phyloP scores from a whole-genome alignment of 1,140 invertebrate species.

The Brachionus manjavacas region DNA sequence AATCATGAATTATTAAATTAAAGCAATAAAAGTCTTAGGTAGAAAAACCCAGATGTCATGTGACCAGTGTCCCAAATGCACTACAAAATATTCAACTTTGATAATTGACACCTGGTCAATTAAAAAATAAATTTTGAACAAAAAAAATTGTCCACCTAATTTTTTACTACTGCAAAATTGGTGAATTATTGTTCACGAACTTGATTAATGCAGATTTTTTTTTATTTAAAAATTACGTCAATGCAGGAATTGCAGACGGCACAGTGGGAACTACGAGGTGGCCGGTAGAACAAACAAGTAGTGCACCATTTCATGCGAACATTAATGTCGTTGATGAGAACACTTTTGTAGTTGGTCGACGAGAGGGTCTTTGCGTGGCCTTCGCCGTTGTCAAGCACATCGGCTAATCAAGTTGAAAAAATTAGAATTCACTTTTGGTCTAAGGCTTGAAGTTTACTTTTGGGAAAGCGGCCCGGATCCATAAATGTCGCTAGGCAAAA shows the following conservation, averaged over 20 bases:
- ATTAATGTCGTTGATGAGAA: constrained; percentile 20
- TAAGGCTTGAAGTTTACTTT: neutral
- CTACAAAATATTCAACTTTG: too few species aligned
- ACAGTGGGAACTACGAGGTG: constrained; percentile 95
- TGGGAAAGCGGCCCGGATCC: constrained; percentile 39
- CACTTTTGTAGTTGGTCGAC: constrained; percentile 26
- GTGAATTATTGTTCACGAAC: too few species aligned
- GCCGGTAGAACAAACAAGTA: constrained; percentile 97
- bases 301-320: constrained; percentile 45
- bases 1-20: too few species aligned
- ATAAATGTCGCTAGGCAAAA: constrained; percentile 6
- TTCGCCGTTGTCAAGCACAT: neutral
- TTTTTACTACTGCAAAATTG: too few species aligned
- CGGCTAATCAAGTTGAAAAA: neutral
- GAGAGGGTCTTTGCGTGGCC: neutral
- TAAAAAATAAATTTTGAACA: too few species aligned
- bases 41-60: too few species aligned
- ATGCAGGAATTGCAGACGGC: constrained; percentile 98
- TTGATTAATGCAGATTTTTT: neutral
- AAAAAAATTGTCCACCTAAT: too few species aligned
- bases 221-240: constrained; percentile 59
- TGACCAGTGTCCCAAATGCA: too few species aligned
- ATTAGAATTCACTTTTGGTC: neutral
- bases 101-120: too few species aligned
- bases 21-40: too few species aligned